A percentile compares a stretch with the other conserved stretches of the same genome.
These are phyloP conservation scores for Enteromius thamalakanensis DNA, from an alignment of 2,797 vertebrate genomes.

Conservation along the genomic window DNA sequence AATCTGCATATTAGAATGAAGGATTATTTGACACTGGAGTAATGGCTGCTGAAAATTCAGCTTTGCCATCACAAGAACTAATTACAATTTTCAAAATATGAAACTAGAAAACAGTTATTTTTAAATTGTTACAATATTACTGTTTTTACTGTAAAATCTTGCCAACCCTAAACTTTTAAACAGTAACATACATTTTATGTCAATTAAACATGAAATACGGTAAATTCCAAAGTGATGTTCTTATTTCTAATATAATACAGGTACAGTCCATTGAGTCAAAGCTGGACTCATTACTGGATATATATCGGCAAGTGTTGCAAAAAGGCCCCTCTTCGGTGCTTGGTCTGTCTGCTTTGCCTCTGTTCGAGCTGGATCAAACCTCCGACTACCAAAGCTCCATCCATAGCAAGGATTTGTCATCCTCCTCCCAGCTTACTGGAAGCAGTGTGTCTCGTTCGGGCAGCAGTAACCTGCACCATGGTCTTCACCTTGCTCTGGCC, in stretches of 20 bases:
- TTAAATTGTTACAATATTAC: not conserved
- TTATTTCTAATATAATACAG: slow-evolving; percentile 67
- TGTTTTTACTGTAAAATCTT: too few relatives aligned
- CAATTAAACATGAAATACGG: not conserved
- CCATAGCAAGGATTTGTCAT: slow-evolving; percentile 88
- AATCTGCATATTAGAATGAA: not conserved
- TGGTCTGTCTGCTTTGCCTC: slow-evolving; percentile 88
- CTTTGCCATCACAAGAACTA: not conserved
- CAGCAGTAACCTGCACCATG: slow-evolving; percentile 86
- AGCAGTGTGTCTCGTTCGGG: slow-evolving; percentile 80
- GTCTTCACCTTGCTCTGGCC: slow-evolving; percentile 91
- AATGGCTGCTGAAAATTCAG: not conserved
- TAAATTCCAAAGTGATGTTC: slow-evolving; percentile 1
- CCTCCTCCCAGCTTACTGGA: slow-evolving; percentile 84
- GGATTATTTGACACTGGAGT: not conserved
- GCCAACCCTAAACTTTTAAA: not conserved
- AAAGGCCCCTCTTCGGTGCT: slow-evolving; percentile 92
- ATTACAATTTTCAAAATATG: not conserved
- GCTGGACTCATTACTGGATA: slow-evolving; percentile 93
- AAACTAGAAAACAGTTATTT: not conserved
- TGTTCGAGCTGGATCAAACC: slow-evolving; percentile 94
- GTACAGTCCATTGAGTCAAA: slow-evolving; percentile 98
- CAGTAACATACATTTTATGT: not conserved
- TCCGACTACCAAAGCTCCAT: slow-evolving; percentile 92
- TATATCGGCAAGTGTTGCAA: slow-evolving; percentile 92